These are phyloP conservation scores for Drosophila maculinotata DNA, from an alignment of 2,888 invertebrate species.

Conservation along the genomic window DNA sequence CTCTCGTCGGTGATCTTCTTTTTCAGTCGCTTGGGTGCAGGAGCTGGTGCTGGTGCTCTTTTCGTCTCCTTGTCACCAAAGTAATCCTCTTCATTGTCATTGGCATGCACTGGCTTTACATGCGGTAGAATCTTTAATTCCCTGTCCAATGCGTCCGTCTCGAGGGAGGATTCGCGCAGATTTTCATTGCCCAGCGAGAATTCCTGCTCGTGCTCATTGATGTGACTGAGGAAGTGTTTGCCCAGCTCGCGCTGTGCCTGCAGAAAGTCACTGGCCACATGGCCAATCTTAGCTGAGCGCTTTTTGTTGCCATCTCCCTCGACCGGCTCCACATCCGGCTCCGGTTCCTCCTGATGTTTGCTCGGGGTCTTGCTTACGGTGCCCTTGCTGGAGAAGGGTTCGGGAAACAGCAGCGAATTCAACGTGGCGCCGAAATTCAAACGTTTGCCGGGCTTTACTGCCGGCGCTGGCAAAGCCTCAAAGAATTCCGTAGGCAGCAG, in stretches of 20 bases:
- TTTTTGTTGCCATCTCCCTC: constrained; percentile 38
- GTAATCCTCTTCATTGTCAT: constrained; percentile 47
- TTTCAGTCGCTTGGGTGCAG: constrained; percentile 20
- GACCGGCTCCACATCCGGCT: constrained; percentile 49
- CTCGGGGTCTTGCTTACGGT: constrained; percentile 22
- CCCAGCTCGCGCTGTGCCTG: constrained; percentile 70
- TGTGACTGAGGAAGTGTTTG: constrained; percentile 65
- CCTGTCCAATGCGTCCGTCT: background rate
- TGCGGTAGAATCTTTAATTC: background rate
- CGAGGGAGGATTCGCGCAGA: constrained; percentile 14
- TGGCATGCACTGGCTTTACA: background rate
- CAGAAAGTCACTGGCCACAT: constrained; percentile 62
- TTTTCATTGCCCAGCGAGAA: constrained; percentile 32
- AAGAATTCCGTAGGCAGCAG: constrained; percentile 80
- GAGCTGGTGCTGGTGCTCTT: background rate
- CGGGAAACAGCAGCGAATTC: constrained; percentile 73
- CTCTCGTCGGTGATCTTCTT: constrained; percentile 38
- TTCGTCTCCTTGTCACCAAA: constrained; percentile 49
- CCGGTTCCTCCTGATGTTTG: constrained; percentile 23
- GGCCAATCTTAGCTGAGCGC: constrained; percentile 38
- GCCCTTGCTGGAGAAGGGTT: constrained; percentile 68
- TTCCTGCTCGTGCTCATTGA: constrained; percentile 48
- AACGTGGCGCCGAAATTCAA: constrained; percentile 63
- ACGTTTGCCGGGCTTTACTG: constrained; percentile 40
- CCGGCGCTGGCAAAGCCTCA: constrained; percentile 68